Base-by-base conservation (phyloP, 1,140 invertebrate genomes). In the Nylanderia fulva region DNA sequence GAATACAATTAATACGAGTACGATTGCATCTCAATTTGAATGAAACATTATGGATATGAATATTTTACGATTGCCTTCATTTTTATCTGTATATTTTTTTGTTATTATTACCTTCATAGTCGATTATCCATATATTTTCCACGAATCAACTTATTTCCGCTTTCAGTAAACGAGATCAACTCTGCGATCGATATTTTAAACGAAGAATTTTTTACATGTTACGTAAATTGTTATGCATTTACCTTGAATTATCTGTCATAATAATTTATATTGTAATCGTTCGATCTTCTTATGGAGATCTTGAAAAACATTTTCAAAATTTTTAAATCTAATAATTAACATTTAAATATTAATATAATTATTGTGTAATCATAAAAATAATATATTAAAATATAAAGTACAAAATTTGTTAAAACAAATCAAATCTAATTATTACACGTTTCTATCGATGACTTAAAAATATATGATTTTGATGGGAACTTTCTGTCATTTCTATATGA, bases 141-240 rank as follows among this genome's bases (percentile, higher is more conserved):
- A 69, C 52, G 24, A 5, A 29, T 56, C 60, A 18, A 48, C 71
- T 60, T 85, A 69, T 76, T 64, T 54, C 52, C 45, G 54, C 54
- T 85, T 48, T 39, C 29, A 42, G 24, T 33, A 42, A 69, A 68
- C 36, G 36, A 71, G 66, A 87, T 74, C 24, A 76, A 80, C 82
- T 85, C 27, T 42, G 11, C 3, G 24, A 88, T 88, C 69, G 21
- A 75, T 29, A 36, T 52, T 75, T 15, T 39, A 9, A 80, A 15
- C 29, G 63, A 88, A 88, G 75, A 76, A 77, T 48, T 88, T 85
- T 56, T 76, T 84, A 76, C 48, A 42, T 58, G 27, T 88, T 88
- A 88, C 69, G 75, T 82, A 76, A 74, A 85, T 79, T 33, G 5
- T 48, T 33, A 54, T 24, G n/a, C 42, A 42, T 45, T 88, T 56